These are phyloP conservation scores for Hylia prasina DNA, from an alignment of 2,113 vertebrate species.

Conservation along the genomic window DNA sequence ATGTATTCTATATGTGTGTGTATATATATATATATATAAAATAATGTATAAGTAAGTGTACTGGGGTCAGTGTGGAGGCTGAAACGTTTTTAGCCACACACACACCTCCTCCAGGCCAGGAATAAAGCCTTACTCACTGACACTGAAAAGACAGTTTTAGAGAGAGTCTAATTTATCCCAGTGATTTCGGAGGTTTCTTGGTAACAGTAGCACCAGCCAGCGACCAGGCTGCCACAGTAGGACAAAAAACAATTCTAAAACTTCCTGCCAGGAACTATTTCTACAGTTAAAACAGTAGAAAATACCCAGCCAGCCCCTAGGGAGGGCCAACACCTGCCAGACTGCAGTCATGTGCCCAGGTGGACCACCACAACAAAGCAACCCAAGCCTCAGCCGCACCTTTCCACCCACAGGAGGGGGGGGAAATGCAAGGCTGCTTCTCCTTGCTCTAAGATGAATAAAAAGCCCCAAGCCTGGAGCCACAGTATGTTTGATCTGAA, in stretches of 20 bases:
- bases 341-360: no score
- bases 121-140: not conserved
- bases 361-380: not conserved
- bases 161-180: not conserved
- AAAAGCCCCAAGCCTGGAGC: not conserved
- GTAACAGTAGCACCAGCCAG: not conserved
- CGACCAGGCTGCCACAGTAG: fast-evolving
- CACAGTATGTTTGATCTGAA: not conserved
- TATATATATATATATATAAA: not conserved
- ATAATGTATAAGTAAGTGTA: not conserved
- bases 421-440: not conserved
- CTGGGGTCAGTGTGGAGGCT: not conserved
- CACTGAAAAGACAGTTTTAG: not conserved
- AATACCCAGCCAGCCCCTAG: not conserved
- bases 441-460: not conserved
- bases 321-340: fast-evolving
- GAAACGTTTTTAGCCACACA: not conserved
- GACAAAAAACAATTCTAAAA: not conserved
- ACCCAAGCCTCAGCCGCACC: not conserved
- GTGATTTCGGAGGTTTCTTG: fast-evolving
- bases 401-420: fast-evolving
- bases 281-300: not conserved
- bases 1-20: no score
- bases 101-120: not conserved
- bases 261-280: not conserved